These are phyloP conservation scores for Carlito syrichta DNA, from an alignment of 2,113 vertebrate species.

Conservation along the genomic window DNA sequence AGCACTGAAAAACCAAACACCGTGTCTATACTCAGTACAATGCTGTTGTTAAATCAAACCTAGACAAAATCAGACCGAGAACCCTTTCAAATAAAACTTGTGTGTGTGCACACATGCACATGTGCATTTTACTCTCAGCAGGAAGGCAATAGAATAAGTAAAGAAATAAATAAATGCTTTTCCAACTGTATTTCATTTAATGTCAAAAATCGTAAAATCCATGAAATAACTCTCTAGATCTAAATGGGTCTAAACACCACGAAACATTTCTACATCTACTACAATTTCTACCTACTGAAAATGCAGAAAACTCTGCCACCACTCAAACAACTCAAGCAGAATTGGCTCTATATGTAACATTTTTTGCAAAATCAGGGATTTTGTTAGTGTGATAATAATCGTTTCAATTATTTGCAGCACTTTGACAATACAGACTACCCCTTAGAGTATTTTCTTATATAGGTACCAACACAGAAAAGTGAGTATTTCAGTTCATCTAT, in stretches of 20 bases:
- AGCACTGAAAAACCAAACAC: background rate
- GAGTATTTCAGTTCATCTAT: background rate
- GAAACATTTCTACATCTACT: background rate
- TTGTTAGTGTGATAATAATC: background rate
- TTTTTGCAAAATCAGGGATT: background rate
- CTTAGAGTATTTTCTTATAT: background rate
- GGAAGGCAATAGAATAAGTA: background rate
- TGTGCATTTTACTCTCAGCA: background rate
- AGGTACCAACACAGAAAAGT: background rate
- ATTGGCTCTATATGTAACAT: background rate
- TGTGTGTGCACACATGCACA: background rate
- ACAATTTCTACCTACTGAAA: background rate
- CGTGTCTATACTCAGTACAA: background rate
- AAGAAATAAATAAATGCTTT: too few relatives aligned
- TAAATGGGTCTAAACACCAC: background rate
- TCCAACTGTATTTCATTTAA: slow-evolving; percentile 1
- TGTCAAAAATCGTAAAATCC: background rate
- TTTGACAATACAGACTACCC: background rate
- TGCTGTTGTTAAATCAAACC: background rate
- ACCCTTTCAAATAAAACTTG: background rate
- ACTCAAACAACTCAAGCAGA: background rate
- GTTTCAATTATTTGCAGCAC: background rate
- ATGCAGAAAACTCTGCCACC: background rate
- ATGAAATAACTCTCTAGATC: background rate
- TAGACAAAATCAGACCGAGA: background rate